Conservation (phyloP, 2,797 vertebrate genomes). For the Somateria mollissima region DNA sequence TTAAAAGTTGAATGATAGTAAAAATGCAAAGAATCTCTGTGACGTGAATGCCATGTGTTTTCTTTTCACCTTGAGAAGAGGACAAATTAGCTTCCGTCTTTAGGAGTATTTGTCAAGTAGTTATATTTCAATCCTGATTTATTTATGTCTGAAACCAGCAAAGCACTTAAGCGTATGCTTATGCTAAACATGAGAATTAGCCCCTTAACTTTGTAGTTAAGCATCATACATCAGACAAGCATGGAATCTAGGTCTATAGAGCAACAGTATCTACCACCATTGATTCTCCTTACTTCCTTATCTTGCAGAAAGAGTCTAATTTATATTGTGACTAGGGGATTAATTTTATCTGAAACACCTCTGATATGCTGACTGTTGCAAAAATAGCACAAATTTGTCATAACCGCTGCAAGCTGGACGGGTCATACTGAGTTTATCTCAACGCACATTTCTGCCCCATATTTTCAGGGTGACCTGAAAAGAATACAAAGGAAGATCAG, state of each 20-base stretch:
- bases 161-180: not conserved
- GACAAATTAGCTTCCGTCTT: not conserved
- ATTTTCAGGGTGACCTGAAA: constrained; percentile 15
- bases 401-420: not conserved
- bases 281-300: not conserved
- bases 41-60: not conserved
- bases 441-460: not conserved
- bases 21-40: not conserved
- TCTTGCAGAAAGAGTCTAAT: not conserved
- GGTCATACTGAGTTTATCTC: not conserved
- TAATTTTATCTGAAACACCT: not conserved
- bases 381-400: not conserved
- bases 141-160: constrained; percentile 10
- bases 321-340: not conserved
- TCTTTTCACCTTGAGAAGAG: not conserved
- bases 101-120: constrained; percentile 4
- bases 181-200: constrained; percentile 11
- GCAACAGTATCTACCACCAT: not conserved
- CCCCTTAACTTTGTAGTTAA: not conserved
- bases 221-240: not conserved
- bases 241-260: not conserved
- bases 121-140: constrained; percentile 22
- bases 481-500: not conserved
- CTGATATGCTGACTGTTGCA: not conserved
- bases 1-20: not conserved